Evolutionary conservation across 1,140 invertebrate genomes (phyloP).

Genomic region (Drosophila asahinai): DNA sequence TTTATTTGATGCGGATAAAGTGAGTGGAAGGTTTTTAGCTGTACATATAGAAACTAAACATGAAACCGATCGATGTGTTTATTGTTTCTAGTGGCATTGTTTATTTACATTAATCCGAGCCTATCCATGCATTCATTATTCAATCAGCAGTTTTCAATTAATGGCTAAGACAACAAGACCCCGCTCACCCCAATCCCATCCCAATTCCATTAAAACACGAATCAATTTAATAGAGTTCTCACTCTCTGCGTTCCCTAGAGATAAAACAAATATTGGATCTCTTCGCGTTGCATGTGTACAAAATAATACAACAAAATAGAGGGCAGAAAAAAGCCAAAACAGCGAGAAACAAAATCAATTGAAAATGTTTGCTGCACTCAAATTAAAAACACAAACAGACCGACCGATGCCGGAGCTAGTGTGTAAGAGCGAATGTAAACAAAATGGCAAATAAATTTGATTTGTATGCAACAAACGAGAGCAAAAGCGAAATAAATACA

Average conservation of each 20-base stretch:
- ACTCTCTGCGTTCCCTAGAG: slow-evolving; percentile 12
- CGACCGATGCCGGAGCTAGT: slow-evolving; percentile 29
- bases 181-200: slow-evolving; percentile 10
- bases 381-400: slow-evolving; percentile 70
- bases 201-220: slow-evolving; percentile 48
- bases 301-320: neutral
- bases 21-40: slow-evolving; percentile 4
- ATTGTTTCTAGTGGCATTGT: slow-evolving; percentile 13
- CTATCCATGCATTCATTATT: slow-evolving; percentile 45
- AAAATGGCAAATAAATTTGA: slow-evolving; percentile 74
- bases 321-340: slow-evolving; percentile 1
- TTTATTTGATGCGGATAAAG: slow-evolving; percentile 5
- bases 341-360: slow-evolving; percentile 49
- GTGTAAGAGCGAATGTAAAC: slow-evolving; percentile 58
- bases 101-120: slow-evolving; percentile 25
- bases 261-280: slow-evolving; percentile 47
- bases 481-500: slow-evolving; percentile 28
- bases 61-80: slow-evolving; percentile 1
- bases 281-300: slow-evolving; percentile 25
- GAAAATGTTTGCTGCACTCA: slow-evolving; percentile 62
- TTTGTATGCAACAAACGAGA: slow-evolving; percentile 45
- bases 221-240: slow-evolving; percentile 54
- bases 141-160: slow-evolving; percentile 50
- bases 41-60: neutral
- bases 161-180: slow-evolving; percentile 50